Evolutionary conservation across 1,140 invertebrate species (phyloP), one percentile per base, ranked within the genome.

Genomic region (Neodiprion pinetum): DNA sequence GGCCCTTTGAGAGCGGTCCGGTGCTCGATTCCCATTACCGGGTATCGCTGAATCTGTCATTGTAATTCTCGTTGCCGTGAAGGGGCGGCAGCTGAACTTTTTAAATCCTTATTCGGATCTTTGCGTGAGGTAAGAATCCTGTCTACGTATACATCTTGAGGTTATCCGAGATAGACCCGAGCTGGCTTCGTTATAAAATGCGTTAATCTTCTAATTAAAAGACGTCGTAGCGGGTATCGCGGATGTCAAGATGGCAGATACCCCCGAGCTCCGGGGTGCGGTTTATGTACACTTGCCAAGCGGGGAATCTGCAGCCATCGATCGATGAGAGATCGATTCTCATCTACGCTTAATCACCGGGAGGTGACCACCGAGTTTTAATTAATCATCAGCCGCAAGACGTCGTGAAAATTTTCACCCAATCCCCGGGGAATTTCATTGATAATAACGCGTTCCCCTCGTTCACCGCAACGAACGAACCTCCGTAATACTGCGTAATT

Each of bases 181-280:
- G 28, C 28, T 40, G 49, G 23, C 53, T 21, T 40, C 74, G 61
- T 49, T 71, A 75, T 71, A 75, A 75, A 65, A 82, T 79, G 79
- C 79, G 74, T 79, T 77, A 80, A 83, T 83, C 80, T 81, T 82
- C 81, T 82, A 82, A 83, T 84, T 84, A 81, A 82, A 81, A 80
- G 80, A 76, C 76, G 76, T 80, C 80, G 21, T 47, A 69, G 21
- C 67, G 40, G 67, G 67, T 47, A 69, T 69, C 67, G 12, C 17
- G 12, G 67, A 69, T 47, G 67, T 69, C 67, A 9, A 69, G 67
- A 69, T 69, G 40, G 40, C 40, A 69, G 67, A 69, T 69, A 65
- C 12, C 17, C 12, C 61, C 28, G 28, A 40, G 28, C 28, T 40
- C 28, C 28, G 5, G 28, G 28, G 28, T 40, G 28, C 28, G 28